Evolutionary conservation across 2,888 invertebrate genomes (phyloP).

Genomic region (Automeris io): DNA sequence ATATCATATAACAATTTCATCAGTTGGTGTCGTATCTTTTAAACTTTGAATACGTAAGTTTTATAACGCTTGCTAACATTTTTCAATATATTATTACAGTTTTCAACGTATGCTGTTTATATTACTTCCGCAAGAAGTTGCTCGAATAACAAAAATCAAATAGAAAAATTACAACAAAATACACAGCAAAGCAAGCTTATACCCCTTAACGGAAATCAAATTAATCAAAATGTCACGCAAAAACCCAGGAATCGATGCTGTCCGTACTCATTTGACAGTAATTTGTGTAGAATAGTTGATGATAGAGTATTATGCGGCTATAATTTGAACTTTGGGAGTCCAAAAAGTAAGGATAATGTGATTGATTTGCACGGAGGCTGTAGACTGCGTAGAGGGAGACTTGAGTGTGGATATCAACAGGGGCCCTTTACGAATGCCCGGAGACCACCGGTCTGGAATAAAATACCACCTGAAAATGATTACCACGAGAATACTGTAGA

Average conservation of each 20-base stretch:
- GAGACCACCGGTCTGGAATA: constrained; percentile 23
- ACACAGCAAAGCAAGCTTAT: not conserved
- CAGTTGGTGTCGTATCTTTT: too few relatives aligned
- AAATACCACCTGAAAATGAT: not conserved
- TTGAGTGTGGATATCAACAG: constrained; percentile 54
- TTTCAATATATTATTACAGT: constrained; percentile 17
- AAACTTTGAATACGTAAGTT: too few relatives aligned
- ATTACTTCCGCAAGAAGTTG: constrained; percentile 18
- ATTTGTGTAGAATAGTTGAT: constrained; percentile 39
- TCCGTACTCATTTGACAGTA: constrained; percentile 51
- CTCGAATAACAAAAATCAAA: constrained; percentile 2
- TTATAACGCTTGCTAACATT: too few relatives aligned
- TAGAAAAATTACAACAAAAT: not conserved
- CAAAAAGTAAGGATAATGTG: constrained; percentile 18
- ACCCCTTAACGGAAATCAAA: not conserved
- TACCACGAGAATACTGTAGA: not conserved
- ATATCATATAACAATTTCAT: too few relatives aligned
- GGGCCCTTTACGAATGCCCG: constrained; percentile 34
- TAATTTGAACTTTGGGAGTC: constrained; percentile 40
- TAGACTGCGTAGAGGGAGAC: constrained; percentile 41
- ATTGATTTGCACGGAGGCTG: constrained; percentile 38
- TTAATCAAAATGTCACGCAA: not conserved
- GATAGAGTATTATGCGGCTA: constrained; percentile 54
- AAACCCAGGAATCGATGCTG: constrained; percentile 38
- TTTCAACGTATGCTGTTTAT: constrained; percentile 19